Base-by-base conservation (phyloP, 1,140 invertebrate genomes). In the Drosophila arizonae region DNA sequence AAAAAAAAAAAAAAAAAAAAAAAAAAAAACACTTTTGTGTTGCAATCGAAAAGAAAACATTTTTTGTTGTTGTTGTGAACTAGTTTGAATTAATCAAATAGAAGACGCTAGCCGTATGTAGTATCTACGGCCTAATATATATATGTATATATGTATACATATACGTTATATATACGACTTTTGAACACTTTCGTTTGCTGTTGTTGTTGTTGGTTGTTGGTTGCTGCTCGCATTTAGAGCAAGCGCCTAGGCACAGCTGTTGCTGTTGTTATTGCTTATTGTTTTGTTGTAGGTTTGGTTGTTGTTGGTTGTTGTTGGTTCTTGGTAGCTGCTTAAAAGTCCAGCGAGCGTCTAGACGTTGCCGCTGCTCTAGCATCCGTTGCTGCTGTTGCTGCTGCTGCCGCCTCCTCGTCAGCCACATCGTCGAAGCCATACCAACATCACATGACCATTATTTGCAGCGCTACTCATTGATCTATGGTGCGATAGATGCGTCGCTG, bases 401-500 rank as follows among this genome's bases (percentile, higher is more conserved):
- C 30, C 9, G 65, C 26, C 3, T 51, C 81, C 15, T 28, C 54
- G 28, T 26, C 54, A 8, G 54, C 61, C 67, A 65, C 82, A 72
- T 90, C 87, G 75, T 91, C 82, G 72, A 91, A 91, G 51, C 90
- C 90, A 77, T 91, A 91, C 90, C 90, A 91, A 78, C 86, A 91
- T 92, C 91, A 92, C 90, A 92, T 91, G 66, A 91, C 90, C 90
- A 91, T 91, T 51, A 92, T 92, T 92, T 92, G 90, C 69, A 92
- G 90, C 54, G 90, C 91, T 65, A 92, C 90, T 92, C 91, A 92
- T 92, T 92, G 91, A 81, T 92, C 91, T 85, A 92, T 91, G 6
- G 93, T 93, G 90, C 93, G 93, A 91, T 93, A 94, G 65, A 94
- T 92, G 85, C 94, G 93, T 70, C 95, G 92, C 80, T 95, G 95